Evolutionary conservation across 2,888 invertebrate species (phyloP), one percentile per base, ranked within the genome.

Genomic region (Cheilosia impressa): DNA sequence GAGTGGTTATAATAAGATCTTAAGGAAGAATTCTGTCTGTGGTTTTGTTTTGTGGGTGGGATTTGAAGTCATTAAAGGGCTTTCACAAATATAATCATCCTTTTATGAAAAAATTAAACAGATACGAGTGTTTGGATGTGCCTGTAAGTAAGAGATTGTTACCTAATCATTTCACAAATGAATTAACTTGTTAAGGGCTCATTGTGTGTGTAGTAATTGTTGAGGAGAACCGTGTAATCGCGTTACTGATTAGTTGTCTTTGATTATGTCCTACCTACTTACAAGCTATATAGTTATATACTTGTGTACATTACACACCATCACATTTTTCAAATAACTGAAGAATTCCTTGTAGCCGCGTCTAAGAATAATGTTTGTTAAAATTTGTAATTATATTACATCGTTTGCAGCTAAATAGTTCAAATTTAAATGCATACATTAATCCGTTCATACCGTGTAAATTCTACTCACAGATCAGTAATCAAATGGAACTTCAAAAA

Each of bases 401-500:
- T 9, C 31, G 9, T 9, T 27, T 31, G 9, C 1, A 31, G 31
- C 0, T 1, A 27, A 27, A 27, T 27, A 6, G 6, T 27, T 27
- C 7, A 6, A 31, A 9, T 31, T 2, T 31, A 31, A 31, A 31
- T 31, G 9, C 38, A 38, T 13, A 38, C 1, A 34, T 10, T 10
- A 34, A 34, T 9, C 7, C 31, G 9, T 31, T 10, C 0, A 38
- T 13, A 38, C 3, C 13, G 4, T 13, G 13, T 38, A 3, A 24
- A 71, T 63, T 75, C 73, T 83, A 34, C 71, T 73, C 62, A 10
- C 88, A 94, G 94, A 92, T 94, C 87, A 93, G 94, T 88, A 94
- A 94, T 92, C 92, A 93, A 88, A 93, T 94, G 93, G 93, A 93
- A 87, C 92, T 93, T 71, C 92, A 93, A 80, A 93, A 94, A 73